phyloP scores from a whole-genome alignment of 2,113 vertebrate species.

The Perognathus longimembris region DNA sequence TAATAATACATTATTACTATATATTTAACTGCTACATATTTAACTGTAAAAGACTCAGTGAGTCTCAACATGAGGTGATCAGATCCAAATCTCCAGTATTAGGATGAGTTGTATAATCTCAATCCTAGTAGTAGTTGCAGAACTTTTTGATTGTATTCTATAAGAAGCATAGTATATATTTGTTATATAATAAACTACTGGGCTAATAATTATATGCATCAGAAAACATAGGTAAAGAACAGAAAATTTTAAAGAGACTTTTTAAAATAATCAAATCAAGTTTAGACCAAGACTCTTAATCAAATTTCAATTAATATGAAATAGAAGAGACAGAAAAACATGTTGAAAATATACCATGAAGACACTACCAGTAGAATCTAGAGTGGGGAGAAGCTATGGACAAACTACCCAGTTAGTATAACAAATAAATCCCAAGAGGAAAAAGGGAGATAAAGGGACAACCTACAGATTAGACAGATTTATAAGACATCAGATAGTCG shows the following conservation, averaged over 20 bases:
- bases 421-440: background rate
- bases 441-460: background rate
- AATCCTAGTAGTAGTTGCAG: background rate
- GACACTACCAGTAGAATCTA: constrained; percentile 16
- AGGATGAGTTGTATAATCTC: background rate
- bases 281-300: background rate
- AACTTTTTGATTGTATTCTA: background rate
- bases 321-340: constrained; percentile 19
- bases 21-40: background rate
- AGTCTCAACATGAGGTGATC: background rate
- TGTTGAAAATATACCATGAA: background rate
- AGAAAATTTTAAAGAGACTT: background rate
- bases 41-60: background rate
- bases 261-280: background rate
- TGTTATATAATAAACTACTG: background rate
- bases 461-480: background rate
- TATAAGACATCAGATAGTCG: background rate
- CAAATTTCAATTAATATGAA: background rate
- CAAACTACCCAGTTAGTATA: constrained; percentile 8
- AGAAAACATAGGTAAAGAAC: background rate
- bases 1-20: too few species aligned
- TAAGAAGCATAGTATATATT: constrained; percentile 8
- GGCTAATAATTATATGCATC: background rate
- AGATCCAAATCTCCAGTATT: background rate
- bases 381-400: background rate